Conservation (phyloP, 1,140 invertebrate species). For the Papilio glaucus region DNA sequence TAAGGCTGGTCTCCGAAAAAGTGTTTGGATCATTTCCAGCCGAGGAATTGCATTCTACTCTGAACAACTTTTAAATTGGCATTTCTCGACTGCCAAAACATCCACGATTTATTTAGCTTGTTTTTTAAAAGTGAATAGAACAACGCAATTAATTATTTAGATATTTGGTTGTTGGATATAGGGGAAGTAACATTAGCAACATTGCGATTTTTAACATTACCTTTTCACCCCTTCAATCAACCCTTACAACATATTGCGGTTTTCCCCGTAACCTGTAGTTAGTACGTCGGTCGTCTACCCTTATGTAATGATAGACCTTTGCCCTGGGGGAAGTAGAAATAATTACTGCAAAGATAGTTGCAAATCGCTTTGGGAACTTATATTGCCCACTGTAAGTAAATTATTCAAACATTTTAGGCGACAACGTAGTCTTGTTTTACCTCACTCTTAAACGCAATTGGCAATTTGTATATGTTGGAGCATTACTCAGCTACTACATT, state of each 20-base stretch:
- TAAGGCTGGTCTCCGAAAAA: not conserved
- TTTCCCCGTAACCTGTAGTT: not conserved
- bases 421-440: no score
- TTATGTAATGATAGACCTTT: conserved; percentile 1
- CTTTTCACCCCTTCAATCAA: conserved; percentile 15
- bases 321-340: not conserved
- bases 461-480: no score
- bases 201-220: not conserved
- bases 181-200: no score
- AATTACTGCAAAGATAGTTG: not conserved
- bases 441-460: no score
- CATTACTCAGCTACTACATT: no score
- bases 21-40: conserved; percentile 3
- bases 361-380: not conserved
- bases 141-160: no score
- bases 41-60: not conserved
- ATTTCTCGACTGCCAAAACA: no score
- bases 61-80: not conserved
- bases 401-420: not conserved
- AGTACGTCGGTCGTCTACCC: not conserved
- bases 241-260: conserved; percentile 26
- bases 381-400: not conserved
- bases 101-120: no score
- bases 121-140: no score
- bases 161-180: no score